Base-by-base conservation (phyloP, 2,888 invertebrate species). In the Elysia crispata region DNA sequence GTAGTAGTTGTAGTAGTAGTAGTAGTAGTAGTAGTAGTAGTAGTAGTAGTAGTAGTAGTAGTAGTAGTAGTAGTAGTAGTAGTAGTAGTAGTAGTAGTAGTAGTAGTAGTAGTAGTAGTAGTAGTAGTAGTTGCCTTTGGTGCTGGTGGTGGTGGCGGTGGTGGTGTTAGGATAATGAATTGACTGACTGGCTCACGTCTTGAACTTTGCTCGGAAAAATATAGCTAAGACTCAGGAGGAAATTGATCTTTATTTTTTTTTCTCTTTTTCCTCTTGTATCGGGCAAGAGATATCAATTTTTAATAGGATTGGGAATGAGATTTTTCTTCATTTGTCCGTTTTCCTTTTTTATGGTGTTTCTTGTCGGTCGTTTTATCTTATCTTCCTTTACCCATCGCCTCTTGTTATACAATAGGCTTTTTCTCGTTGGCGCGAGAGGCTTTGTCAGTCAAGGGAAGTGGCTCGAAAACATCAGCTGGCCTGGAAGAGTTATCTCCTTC, bases 401-500 rank as follows among this genome's bases (percentile, higher is more conserved):
- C 41, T 41, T 41, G 41, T 41, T 41, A 3, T 62, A 15, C 57
- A 69, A 25, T 81, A 89, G 89, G 86, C 83, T 11, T 89, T 88
- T 81, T 83, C 81, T 13, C 81, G 77, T 15, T 89, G 88, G 89
- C 82, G 84, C 57, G 57, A 85, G 18, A 82, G 85, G 15, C 75
- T 86, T 25, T 81, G 76, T 62, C 88, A 87, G 83, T 85, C 83
- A 81, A 76, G 80, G 8, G 85, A 86, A 64, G 84, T 86, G 11
- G 86, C 86, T 18, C 69, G 75, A 50, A 70, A 85, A 57, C 84
- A 86, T 77, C 80, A 83, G 5, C 83, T 83, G 11, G 82, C 86
- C 8, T 86, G 87, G 85, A 77, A 84, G 28, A 85, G 81, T 28
- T 84, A 87, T 74, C 85, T 84, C 25, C 82, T 80, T 1, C 75